Evolutionary conservation across 2,888 invertebrate genomes (phyloP).

Genomic region (Sarcophaga caerulescens): DNA sequence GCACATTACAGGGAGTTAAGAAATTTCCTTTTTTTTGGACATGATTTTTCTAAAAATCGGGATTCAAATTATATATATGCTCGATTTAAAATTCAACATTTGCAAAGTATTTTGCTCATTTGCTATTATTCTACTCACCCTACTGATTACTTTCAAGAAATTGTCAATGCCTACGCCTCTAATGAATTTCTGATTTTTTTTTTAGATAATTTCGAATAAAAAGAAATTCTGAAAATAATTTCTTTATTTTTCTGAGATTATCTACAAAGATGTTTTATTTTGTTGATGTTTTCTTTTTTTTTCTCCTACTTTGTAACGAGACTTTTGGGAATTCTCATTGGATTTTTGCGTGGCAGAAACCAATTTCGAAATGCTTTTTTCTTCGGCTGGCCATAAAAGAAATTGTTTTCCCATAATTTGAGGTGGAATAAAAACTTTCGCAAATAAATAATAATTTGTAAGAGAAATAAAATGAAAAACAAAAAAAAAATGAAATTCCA

Average conservation of each 20-base stretch:
- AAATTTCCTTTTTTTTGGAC: too few species aligned
- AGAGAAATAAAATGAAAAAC: too few species aligned
- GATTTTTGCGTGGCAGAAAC: constrained; percentile 70
- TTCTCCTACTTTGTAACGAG: constrained; percentile 45
- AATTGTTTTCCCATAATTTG: constrained; percentile 65
- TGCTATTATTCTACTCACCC: too few species aligned
- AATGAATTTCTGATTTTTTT: too few species aligned
- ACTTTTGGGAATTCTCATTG: constrained; percentile 74
- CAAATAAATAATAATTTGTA: constrained; percentile 29
- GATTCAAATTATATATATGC: too few species aligned
- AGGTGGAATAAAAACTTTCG: constrained; percentile 34
- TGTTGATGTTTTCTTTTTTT: background rate
- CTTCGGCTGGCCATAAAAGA: constrained; percentile 64
- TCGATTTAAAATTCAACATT: too few species aligned
- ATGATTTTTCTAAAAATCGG: too few species aligned
- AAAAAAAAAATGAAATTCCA: too few species aligned
- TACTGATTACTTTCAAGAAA: too few species aligned
- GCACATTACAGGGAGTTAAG: too few species aligned
- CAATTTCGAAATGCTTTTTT: background rate
- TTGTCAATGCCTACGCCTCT: too few species aligned
- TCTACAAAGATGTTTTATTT: background rate
- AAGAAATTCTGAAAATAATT: background rate
- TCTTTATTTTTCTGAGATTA: background rate
- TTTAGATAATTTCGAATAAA: background rate
- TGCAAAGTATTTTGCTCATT: too few species aligned